Evolutionary conservation across 2,113 vertebrate genomes (phyloP), one percentile per base, ranked within the genome.

Genomic region (Haliaeetus leucogaster): DNA sequence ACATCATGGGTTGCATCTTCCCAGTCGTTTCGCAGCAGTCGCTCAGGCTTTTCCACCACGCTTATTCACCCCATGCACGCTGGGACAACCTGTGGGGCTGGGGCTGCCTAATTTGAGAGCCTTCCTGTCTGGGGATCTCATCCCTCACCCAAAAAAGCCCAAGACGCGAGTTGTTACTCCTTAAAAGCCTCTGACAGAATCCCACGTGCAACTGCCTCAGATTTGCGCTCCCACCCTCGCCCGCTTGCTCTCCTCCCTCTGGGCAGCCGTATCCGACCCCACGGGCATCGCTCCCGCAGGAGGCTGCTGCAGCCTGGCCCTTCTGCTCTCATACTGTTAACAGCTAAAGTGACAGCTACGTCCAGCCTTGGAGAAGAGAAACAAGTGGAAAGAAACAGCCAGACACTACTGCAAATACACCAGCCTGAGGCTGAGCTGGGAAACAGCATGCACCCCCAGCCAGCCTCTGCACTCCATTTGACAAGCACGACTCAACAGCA

Each of bases 1-100:
- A 91, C 59, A 13, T 58, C 2, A 90, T 94, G 89, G 96, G 96
- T 70, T 96, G 94, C 90, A 95, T 91, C 89, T 94, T 83, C 81
- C 84, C 94, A 89, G 90, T 10, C 76, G 9, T 88, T 88, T 77
- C 79, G 65, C 89, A 92, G 62, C 81, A 88, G 71, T 9, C 7
- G 34, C 81, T 59, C 30, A 53, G 90, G 89, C 93, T 96, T 86
- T 88, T 93, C 94, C n/a, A 0, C 58, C 4, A 6, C 7, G 11
- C 59, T 89, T 77, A 78, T 36, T 80, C 10, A 0, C 65, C 86
- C 86, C 34, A 26, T 6, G 55, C 3, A 0, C 40, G 40, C 61
- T 87, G 56, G 91, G 89, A 78, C 86, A 95, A 27, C 71, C 62
- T 25, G 0, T 4, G 11, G 66, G 34, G 62, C 70, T 80, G 62